phyloP scores from a whole-genome alignment of 2,888 invertebrate genomes.

The Uropetala carovei region DNA sequence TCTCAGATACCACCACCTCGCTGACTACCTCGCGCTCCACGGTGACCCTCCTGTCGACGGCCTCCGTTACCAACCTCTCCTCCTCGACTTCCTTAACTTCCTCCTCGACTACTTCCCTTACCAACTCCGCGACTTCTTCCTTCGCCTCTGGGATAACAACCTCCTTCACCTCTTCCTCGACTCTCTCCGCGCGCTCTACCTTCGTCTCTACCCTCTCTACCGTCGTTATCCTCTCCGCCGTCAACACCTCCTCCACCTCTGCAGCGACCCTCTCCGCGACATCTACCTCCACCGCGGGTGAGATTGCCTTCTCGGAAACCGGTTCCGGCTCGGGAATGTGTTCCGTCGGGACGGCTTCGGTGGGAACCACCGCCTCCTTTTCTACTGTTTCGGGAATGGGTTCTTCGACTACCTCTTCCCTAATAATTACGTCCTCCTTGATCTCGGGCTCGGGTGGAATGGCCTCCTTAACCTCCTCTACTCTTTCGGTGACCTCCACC shows the following conservation, averaged over 20 bases:
- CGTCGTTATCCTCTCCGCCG: not conserved
- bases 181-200: too few species aligned
- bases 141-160: too few species aligned
- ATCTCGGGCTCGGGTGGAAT: constrained; percentile 71
- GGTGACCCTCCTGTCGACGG: too few species aligned
- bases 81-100: too few species aligned
- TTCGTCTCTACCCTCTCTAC: too few species aligned
- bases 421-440: too few species aligned
- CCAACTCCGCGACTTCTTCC: constrained; percentile 66
- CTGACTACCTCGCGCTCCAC: too few species aligned
- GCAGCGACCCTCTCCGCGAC: constrained; percentile 21
- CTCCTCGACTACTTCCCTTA: constrained; percentile 66
- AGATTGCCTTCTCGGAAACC: too few species aligned
- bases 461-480: constrained; percentile 75
- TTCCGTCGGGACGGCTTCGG: constrained; percentile 67
- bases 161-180: too few species aligned
- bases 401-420: not conserved
- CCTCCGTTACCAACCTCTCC: too few species aligned
- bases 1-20: too few species aligned
- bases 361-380: not conserved
- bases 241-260: not conserved
- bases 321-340: too few species aligned
- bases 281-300: constrained; percentile 52
- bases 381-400: constrained; percentile 72
- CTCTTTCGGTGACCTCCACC: constrained; percentile 66